Percentiles rank a stretch among this genome's conserved stretches.
Conservation (phyloP, 1,140 invertebrate genomes). For the Dendrolimus kikuchii region DNA sequence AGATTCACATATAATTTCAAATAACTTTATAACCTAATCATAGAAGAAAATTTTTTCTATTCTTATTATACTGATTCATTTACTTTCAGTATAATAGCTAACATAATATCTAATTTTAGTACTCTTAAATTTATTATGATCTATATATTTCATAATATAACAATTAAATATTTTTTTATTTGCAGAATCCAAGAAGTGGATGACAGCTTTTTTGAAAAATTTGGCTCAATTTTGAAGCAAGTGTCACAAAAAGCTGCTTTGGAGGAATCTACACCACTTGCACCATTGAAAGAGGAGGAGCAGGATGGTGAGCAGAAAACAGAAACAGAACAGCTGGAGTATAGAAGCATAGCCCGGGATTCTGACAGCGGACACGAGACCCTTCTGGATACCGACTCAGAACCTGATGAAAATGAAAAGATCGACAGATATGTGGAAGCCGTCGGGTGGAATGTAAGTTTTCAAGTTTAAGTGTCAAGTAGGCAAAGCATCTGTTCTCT, state of each 20-base stretch:
- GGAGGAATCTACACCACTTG: constrained; percentile 69
- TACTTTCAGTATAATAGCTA: no score
- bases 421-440: constrained; percentile 74
- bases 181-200: constrained; percentile 83
- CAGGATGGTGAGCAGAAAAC: constrained; percentile 61
- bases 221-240: constrained; percentile 81
- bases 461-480: neutral
- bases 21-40: no score
- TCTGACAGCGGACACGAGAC: constrained; percentile 72
- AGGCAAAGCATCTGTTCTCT: no score
- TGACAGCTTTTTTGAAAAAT: constrained; percentile 86
- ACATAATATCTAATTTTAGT: no score
- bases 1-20: no score
- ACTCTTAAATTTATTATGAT: no score
- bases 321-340: constrained; percentile 38
- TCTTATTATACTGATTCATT: no score
- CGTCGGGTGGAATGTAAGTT: constrained; percentile 82
- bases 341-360: constrained; percentile 51
- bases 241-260: constrained; percentile 71
- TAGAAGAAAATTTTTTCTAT: no score
- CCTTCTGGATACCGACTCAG: constrained; percentile 70
- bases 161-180: constrained; percentile 34
- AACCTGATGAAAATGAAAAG: constrained; percentile 72
- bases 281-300: constrained; percentile 66
- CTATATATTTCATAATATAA: constrained; percentile 1